Conservation (phyloP, 2,888 invertebrate genomes). For the Dynastes tityus region DNA sequence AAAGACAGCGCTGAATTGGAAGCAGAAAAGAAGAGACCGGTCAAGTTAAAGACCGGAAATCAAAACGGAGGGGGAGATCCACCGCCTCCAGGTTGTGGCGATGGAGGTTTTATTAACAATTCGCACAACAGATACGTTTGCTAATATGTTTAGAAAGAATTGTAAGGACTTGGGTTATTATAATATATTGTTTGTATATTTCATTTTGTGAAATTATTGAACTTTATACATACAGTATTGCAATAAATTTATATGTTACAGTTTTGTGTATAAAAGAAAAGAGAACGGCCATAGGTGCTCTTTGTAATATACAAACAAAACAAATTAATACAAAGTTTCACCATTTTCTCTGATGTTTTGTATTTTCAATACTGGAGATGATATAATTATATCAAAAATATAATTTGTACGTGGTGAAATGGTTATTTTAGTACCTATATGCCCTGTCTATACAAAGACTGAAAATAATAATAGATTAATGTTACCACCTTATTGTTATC, state of each 20-base stretch:
- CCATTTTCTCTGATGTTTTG: neutral
- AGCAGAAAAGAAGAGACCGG: constrained; percentile 60
- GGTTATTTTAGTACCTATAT: no score
- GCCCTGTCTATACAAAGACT: no score
- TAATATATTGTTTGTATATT: constrained; percentile 53
- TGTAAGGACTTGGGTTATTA: constrained; percentile 51
- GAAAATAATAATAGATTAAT: no score
- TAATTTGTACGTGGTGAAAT: no score
- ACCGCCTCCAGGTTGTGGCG: constrained; percentile 73
- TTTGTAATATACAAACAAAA: constrained; percentile 34
- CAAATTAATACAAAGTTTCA: constrained; percentile 11
- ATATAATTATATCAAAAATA: no score
- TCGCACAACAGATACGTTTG: constrained; percentile 68
- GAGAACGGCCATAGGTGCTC: constrained; percentile 6
- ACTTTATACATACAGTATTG: constrained; percentile 49
- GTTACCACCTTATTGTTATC: no score
- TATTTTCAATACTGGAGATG: no score
- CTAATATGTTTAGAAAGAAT: constrained; percentile 58
- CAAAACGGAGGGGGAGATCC: constrained; percentile 72
- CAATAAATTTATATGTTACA: constrained; percentile 50
- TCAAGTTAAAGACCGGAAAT: constrained; percentile 49
- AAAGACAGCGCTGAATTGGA: constrained; percentile 66
- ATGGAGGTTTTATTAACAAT: constrained; percentile 66
- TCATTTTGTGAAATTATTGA: constrained; percentile 45
- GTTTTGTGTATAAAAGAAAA: constrained; percentile 31